These are phyloP conservation scores for Gallinago stenura DNA, from an alignment of 2,797 vertebrate genomes.

Conservation along the genomic window DNA sequence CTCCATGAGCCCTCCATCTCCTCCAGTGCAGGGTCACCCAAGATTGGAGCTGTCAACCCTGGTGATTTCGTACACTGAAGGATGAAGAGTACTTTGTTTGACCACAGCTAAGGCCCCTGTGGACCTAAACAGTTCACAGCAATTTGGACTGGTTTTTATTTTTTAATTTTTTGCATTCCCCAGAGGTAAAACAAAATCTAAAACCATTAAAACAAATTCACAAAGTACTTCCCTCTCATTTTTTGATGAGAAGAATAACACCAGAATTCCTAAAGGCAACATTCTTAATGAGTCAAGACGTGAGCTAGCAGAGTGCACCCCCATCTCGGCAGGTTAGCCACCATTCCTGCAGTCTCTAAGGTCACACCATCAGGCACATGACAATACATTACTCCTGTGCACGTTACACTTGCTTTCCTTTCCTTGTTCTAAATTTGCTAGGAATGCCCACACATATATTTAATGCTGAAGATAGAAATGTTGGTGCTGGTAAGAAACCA, in stretches of 20 bases:
- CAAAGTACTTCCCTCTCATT: background rate
- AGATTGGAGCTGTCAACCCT: background rate
- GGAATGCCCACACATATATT: background rate
- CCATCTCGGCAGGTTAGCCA: fast-evolving
- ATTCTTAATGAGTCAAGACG: background rate
- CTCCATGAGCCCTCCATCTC: background rate
- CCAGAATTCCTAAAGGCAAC: background rate
- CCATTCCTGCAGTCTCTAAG: background rate
- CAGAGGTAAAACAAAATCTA: background rate
- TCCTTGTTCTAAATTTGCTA: background rate
- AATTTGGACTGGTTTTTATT: background rate
- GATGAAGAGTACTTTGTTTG: background rate
- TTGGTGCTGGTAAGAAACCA: background rate
- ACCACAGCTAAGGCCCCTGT: background rate
- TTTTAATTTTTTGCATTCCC: background rate
- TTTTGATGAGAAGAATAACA: fast-evolving
- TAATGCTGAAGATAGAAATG: background rate
- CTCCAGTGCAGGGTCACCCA: background rate
- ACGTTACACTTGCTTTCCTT: background rate
- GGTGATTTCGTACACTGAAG: background rate
- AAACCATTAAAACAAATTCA: background rate
- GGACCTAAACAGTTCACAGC: background rate
- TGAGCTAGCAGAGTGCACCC: background rate
- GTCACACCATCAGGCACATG: background rate
- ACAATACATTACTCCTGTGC: background rate